Conservation (phyloP, 1,140 invertebrate species). For the Drosophila asahinai region DNA sequence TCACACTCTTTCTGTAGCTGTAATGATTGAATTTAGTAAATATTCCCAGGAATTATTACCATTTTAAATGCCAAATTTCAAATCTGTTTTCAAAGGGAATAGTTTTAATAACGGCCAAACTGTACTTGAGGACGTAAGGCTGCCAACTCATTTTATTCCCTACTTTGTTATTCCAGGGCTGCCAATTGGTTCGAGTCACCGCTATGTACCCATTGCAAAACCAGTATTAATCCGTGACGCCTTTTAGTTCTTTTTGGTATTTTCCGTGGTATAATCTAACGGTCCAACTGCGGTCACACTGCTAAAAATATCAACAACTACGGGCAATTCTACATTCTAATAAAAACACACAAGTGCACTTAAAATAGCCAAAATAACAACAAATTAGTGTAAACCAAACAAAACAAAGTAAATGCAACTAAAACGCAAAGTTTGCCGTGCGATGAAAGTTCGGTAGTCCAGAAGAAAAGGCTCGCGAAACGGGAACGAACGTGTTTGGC, state of each 20-base stretch:
- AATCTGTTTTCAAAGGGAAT: neutral
- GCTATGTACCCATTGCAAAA: neutral
- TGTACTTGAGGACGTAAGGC: neutral
- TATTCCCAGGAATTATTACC: too few species aligned
- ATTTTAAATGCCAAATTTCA: neutral
- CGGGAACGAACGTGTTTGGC: slow-evolving; percentile 70
- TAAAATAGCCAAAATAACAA: slow-evolving; percentile 11
- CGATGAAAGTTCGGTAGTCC: neutral
- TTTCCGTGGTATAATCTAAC: too few species aligned
- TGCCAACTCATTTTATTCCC: neutral
- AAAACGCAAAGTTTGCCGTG: neutral
- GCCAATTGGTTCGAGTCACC: neutral
- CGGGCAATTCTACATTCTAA: slow-evolving; percentile 14
- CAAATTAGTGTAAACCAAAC: slow-evolving; percentile 1
- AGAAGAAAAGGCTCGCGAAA: slow-evolving; percentile 35
- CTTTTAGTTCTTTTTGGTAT: neutral
- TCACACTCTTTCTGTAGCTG: too few species aligned
- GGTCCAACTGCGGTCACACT: neutral
- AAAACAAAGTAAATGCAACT: neutral
- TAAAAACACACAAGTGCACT: slow-evolving; percentile 28
- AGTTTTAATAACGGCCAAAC: neutral
- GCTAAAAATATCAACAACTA: slow-evolving; percentile 18
- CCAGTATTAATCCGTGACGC: too few species aligned
- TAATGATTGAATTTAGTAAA: too few species aligned
- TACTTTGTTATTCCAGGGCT: neutral